Conservation (phyloP, 2,888 invertebrate genomes). For the Hofmannophila pseudospretella region DNA sequence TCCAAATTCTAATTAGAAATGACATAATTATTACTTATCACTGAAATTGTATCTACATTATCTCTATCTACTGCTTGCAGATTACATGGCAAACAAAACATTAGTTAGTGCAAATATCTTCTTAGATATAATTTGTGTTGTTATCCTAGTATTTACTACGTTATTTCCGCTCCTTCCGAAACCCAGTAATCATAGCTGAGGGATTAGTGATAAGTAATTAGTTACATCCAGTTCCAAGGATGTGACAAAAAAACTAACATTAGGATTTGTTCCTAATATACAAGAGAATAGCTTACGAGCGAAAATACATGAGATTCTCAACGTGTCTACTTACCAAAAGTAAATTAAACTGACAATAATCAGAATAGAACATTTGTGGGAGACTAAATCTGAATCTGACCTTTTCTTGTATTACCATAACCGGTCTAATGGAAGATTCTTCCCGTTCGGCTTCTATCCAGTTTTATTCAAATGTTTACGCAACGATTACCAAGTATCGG, state of each 20-base stretch:
- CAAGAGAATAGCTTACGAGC: too few relatives aligned
- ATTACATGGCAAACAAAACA: conserved; percentile 3
- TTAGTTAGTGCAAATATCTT: conserved; percentile 3
- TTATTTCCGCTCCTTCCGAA: too few relatives aligned
- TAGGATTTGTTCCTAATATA: too few relatives aligned
- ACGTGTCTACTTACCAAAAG: too few relatives aligned
- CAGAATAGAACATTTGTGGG: not conserved
- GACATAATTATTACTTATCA: too few relatives aligned
- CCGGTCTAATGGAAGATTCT: conserved; percentile 24
- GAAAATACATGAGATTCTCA: too few relatives aligned
- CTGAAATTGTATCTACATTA: too few relatives aligned
- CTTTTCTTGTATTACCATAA: conserved; percentile 33
- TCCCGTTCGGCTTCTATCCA: conserved; percentile 7
- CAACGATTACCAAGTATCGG: conserved; percentile 1
- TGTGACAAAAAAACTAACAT: too few relatives aligned
- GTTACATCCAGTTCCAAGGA: not conserved
- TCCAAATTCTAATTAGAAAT: too few relatives aligned
- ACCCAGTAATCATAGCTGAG: too few relatives aligned
- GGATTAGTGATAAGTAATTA: too few relatives aligned
- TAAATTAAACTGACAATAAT: not conserved
- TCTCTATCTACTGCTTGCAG: conserved; percentile 8
- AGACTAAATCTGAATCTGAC: conserved; percentile 21
- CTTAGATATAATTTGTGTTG: not conserved
- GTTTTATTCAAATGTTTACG: conserved; percentile 2
- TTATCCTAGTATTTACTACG: not conserved